phyloP scores from a whole-genome alignment of 2,888 invertebrate species.

The Phanerotoma sp. region DNA sequence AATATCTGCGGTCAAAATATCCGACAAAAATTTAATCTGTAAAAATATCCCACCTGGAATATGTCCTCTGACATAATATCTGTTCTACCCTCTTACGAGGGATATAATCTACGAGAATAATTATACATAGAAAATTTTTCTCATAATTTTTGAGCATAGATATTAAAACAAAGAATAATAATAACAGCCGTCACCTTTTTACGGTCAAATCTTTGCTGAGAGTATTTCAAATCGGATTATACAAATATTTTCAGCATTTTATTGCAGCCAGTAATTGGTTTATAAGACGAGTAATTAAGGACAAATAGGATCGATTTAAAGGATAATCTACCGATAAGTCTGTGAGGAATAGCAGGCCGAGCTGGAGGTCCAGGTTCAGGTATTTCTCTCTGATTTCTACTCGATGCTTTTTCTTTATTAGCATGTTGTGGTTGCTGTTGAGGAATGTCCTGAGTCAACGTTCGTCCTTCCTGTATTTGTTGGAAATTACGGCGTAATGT shows the following conservation, averaged over 20 bases:
- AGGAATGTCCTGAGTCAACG: constrained; percentile 62
- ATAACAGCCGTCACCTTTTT: background rate
- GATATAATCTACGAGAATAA: too few relatives aligned
- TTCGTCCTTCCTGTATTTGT: constrained; percentile 86
- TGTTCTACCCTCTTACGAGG: too few relatives aligned
- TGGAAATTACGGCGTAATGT: constrained; percentile 97
- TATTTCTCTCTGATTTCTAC: constrained; percentile 57
- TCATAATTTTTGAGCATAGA: too few relatives aligned
- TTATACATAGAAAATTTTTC: too few relatives aligned
- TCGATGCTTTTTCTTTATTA: constrained; percentile 48
- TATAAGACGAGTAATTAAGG: background rate
- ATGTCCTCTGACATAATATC: too few relatives aligned
- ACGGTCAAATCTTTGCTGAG: background rate
- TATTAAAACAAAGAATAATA: too few relatives aligned
- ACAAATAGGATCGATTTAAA: background rate
- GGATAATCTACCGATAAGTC: constrained; percentile 69
- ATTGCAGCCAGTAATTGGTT: too few relatives aligned
- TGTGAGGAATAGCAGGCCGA: constrained; percentile 85
- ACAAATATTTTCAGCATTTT: too few relatives aligned
- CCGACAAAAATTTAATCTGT: too few relatives aligned
- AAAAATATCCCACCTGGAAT: too few relatives aligned
- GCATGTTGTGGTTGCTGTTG: constrained; percentile 47
- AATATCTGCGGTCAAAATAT: too few relatives aligned
- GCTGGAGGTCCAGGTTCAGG: constrained; percentile 87
- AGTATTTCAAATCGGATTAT: too few relatives aligned